Base-by-base conservation (phyloP, 2,888 invertebrate genomes). In the Leucophenga montana region DNA sequence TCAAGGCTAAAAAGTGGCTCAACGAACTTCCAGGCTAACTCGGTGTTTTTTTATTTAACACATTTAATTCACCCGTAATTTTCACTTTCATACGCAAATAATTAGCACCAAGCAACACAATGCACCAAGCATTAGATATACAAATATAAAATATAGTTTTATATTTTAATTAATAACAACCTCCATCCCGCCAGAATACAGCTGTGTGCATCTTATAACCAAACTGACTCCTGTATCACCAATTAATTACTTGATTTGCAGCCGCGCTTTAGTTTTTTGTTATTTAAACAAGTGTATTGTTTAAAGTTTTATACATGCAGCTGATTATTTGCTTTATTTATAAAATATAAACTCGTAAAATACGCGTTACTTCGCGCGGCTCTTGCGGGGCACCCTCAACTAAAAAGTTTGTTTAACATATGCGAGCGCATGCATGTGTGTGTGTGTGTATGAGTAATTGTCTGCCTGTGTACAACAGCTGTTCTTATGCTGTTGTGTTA, bases 111-210 rank as follows among this genome's bases (percentile, higher is more conserved):
- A 18, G n/a, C 16, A 11, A 0, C n/a, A 57, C 57, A 22, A 20
- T 57, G n/a, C 9, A 27, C 0, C 18, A 31, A 22, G n/a, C 22
- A 61, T 61, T 54, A 20, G 33, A 44, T 56, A 56, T 44, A 66
- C 50, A 39, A 39, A 39, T 39, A 39, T 39, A 39, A 14, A 13
- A 39, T 50, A 53, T 48, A 8, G 27, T 20, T 27, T 57, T 50
- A 53, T 48, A 8, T 27, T 20, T 27, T 57, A 22, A 57, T 18
- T 22, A 14, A 57, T 64, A 71, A 69, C 80, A 78, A 88, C 88
- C 88, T 85, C 88, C 88, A 75, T 88, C 86, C 71, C 86, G 85
- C 87, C 87, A 88, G 79, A 88, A 88, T 44, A 88, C 88, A 46
- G 88, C 89, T 53, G 88, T 88, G 77, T 88, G 88, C 88, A 88